Base-by-base conservation (phyloP, 2,797 vertebrate genomes). In the Gila robusta region DNA sequence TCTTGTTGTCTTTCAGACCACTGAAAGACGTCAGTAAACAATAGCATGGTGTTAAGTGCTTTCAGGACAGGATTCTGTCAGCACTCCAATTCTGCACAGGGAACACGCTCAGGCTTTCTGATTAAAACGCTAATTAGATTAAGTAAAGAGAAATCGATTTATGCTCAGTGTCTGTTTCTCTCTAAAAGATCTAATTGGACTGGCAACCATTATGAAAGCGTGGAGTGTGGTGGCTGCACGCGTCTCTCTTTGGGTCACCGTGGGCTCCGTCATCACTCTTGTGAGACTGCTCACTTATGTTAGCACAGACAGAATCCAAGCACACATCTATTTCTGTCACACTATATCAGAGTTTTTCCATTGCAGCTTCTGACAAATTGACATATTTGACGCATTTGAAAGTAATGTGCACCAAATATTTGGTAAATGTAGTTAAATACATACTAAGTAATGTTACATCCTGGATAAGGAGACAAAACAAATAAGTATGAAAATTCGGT, bases 11-110 rank as follows among this genome's bases (percentile, higher is more conserved):
- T 88, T 87, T 88, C 64, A 87, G 83, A 89, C 80, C 89, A 81
- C 88, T 94, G 93, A 93, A 93, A 93, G 91, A 91, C 89, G 82
- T 92, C 90, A 80, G 90, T 90, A 92, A 94, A 93, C 90, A 91
- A 81, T 86, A 91, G 66, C 37, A 44, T 83, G 44, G 86, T 87
- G 87, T 92, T 84, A 91, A 93, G 92, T 91, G 87, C 81, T 90
- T 89, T 91, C 89, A 86, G 86, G 89, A 92, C 90, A 92, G 91
- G 82, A 54, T 39, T 91, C 90, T 93, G 91, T 94, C 93, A 93
- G 87, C 91, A 84, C 86, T 39, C 74, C 86, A 90, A 85, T 84
- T 80, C 87, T 49, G 59, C 88, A 56, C 28, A 56, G 89, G 70
- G 71, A 88, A 89, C 67, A 78, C 1, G 32, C 79, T 82, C 80